Conservation (phyloP, 2,888 invertebrate genomes). For the Eristalis arbustorum region DNA sequence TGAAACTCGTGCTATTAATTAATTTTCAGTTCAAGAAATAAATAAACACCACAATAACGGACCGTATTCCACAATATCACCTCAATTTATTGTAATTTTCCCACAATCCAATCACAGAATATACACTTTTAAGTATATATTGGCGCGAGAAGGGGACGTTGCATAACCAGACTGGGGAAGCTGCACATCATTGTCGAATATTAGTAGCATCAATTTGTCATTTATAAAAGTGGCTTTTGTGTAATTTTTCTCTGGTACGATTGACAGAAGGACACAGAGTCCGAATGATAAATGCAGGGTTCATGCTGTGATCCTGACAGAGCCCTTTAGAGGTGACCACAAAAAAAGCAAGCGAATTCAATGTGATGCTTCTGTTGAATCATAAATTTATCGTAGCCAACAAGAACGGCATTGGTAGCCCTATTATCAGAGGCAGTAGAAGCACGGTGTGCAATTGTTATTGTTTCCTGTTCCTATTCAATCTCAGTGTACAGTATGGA, state of each 20-base stretch:
- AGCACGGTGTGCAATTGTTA: constrained; percentile 68
- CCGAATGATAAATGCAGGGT: constrained; percentile 65
- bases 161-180: constrained; percentile 49
- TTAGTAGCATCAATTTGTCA: constrained; percentile 70
- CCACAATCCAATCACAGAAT: constrained; percentile 56
- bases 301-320: constrained; percentile 67
- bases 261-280: constrained; percentile 65
- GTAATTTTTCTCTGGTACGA: constrained; percentile 41
- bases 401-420: constrained; percentile 41
- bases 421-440: constrained; percentile 39
- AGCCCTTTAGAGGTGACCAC: constrained; percentile 69
- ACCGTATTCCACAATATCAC: constrained; percentile 59
- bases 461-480: constrained; percentile 68
- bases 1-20: constrained; percentile 67
- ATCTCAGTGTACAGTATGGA: constrained; percentile 26
- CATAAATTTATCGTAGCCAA: constrained; percentile 53
- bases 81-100: constrained; percentile 64
- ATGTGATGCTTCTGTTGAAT: constrained; percentile 65
- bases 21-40: constrained; percentile 48
- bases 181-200: constrained; percentile 62
- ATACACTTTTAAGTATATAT: background rate
- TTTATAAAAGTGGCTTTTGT: constrained; percentile 68
- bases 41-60: constrained; percentile 46
- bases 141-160: constrained; percentile 15
- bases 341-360: constrained; percentile 60